Conservation (phyloP, 2,797 vertebrate species). For the Staurois parvus region DNA sequence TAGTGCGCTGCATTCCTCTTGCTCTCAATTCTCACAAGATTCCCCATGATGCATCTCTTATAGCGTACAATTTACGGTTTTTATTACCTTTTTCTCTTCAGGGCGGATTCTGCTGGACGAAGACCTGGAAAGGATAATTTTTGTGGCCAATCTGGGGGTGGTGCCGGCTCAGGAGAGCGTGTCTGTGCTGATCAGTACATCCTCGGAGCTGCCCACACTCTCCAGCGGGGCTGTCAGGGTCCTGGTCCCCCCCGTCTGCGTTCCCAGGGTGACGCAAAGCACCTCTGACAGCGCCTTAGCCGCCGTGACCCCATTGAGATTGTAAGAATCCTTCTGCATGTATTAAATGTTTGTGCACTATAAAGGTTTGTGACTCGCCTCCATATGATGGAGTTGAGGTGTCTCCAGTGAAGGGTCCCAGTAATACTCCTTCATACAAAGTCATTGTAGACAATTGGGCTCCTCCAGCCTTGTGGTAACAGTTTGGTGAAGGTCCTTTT, state of each 20-base stretch:
- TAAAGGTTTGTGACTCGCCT: too few species aligned
- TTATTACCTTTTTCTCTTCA: slow-evolving; percentile 60
- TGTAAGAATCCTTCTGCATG: slow-evolving; percentile 72
- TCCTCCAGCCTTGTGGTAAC: too few species aligned
- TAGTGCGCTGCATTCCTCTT: too few species aligned
- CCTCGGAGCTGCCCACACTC: slow-evolving; percentile 90
- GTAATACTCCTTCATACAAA: neutral
- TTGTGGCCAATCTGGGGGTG: slow-evolving; percentile 90
- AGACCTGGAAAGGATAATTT: slow-evolving; percentile 87
- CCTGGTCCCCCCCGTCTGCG: slow-evolving; percentile 86
- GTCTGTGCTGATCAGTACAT: slow-evolving; percentile 91
- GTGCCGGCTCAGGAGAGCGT: slow-evolving; percentile 90
- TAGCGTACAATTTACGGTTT: neutral
- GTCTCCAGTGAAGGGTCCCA: too few species aligned
- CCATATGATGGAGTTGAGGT: too few species aligned
- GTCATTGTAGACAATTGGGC: neutral
- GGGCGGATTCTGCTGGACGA: slow-evolving; percentile 90
- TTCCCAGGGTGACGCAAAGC: slow-evolving; percentile 85
- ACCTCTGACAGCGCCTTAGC: slow-evolving; percentile 77
- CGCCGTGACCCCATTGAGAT: slow-evolving; percentile 78
- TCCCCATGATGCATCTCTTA: too few species aligned
- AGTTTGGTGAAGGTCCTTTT: too few species aligned
- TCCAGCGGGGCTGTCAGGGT: slow-evolving; percentile 88
- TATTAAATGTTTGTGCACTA: neutral
- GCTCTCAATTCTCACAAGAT: too few species aligned